Percentiles rank a stretch among this genome's conserved stretches.
These are phyloP conservation scores for Ammodytes dubius DNA, from an alignment of 2,113 vertebrate genomes.

Conservation along the genomic window DNA sequence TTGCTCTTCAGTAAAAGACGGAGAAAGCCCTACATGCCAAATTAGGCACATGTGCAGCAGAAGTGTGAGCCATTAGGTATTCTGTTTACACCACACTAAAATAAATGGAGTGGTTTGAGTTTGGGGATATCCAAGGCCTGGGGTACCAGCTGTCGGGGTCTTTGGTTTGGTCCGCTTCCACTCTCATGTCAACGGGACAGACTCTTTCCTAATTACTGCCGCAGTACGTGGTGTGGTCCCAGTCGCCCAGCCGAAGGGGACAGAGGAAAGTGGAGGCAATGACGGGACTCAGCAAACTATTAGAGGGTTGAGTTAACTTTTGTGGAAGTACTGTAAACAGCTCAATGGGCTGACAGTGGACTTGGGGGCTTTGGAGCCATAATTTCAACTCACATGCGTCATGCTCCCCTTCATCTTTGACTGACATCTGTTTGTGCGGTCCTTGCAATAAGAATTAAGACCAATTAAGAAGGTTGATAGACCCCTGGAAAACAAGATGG, in stretches of 20 bases:
- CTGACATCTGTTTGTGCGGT: slow-evolving; percentile 67
- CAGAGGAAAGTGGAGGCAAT: slow-evolving; percentile 75
- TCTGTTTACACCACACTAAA: slow-evolving; percentile 82
- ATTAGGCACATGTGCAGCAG: slow-evolving; percentile 78
- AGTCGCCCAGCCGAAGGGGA: slow-evolving; percentile 73
- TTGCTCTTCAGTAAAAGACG: slow-evolving; percentile 37
- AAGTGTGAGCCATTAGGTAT: slow-evolving; percentile 81
- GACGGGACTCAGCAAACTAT: slow-evolving; percentile 76
- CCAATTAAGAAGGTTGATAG: slow-evolving; percentile 44
- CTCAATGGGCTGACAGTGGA: slow-evolving; percentile 66
- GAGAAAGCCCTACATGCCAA: slow-evolving; percentile 59
- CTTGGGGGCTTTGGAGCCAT: slow-evolving; percentile 33
- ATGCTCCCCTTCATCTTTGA: slow-evolving; percentile 62
- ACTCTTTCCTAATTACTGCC: slow-evolving; percentile 78
- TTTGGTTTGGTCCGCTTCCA: slow-evolving; percentile 77
- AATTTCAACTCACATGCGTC: slow-evolving; percentile 59
- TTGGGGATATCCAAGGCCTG: slow-evolving; percentile 75
- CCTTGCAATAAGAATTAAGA: slow-evolving; percentile 52
- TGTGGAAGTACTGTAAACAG: slow-evolving; percentile 78
- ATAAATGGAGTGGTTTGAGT: slow-evolving; percentile 81
- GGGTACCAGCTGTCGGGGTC: slow-evolving; percentile 77
- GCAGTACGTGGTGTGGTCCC: slow-evolving; percentile 72
- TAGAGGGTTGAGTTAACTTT: slow-evolving; percentile 79
- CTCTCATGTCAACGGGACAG: slow-evolving; percentile 78
- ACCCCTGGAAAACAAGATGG: slow-evolving; percentile 13